Base-by-base conservation (phyloP, 2,888 invertebrate species). In the Dynastes tityus region DNA sequence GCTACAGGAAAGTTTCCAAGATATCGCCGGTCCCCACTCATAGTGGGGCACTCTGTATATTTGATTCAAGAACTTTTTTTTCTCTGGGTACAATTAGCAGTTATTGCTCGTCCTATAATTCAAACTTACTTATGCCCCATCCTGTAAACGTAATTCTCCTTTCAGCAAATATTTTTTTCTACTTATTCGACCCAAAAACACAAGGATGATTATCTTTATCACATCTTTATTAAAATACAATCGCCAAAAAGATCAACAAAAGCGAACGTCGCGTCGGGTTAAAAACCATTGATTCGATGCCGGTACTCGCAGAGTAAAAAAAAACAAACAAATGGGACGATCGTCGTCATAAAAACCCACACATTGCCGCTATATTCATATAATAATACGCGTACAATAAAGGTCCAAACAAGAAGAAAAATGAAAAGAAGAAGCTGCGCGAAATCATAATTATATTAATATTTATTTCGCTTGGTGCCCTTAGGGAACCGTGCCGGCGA, bases 381-480 rank as follows among this genome's bases (percentile, higher is more conserved):
- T 5, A 32, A 63, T 32, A 58, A 63, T 63, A 32, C 11, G 63
- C 13, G 37, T 13, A 29, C 32, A 63, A 27, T 63, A 63, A 32
- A 29, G 32, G 32, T 16, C 29, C 58, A 29, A 64, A 37, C 11
- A 64, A 64, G 13, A 64, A 64, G 37, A 64, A 37, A 63, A 63
- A 29, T 64, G 13, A 29, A 29, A 32, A 37, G 64, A 64, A 64
- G 64, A 45, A 45, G 16, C 22, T 16, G 65, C 45, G 40, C 65
- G 65, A 76, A 53, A 65, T 32, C n/a, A 65, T 76, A 65, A 55
- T 51, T 76, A 65, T 65, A 76, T 65, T 53, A 76, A 76, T 76
- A 76, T 76, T 76, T 70, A 77, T 77, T 68, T 77, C 61, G 9
- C 40, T 29, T n/a, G 32, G 61, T 37, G 32, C 77, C 77, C 70